These are phyloP conservation scores for Agrotis segetum DNA, from an alignment of 2,888 invertebrate species.

Conservation along the genomic window DNA sequence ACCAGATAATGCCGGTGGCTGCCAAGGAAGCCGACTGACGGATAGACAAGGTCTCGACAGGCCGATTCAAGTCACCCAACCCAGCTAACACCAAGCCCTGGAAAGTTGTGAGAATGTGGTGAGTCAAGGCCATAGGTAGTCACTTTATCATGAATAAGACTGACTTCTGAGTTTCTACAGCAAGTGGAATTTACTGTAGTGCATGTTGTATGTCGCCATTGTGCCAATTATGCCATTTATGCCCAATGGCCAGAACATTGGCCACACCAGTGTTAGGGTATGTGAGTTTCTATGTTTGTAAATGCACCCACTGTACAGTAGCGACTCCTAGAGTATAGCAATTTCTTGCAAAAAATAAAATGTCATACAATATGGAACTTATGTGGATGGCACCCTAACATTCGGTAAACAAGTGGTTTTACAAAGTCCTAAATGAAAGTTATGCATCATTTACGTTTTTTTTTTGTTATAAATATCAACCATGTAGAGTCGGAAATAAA, in stretches of 20 bases:
- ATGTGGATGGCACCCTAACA: too few relatives aligned
- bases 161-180: conserved; percentile 31
- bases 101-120: conserved; percentile 87
- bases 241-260: too few relatives aligned
- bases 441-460: too few relatives aligned
- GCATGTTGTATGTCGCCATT: background rate
- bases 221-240: too few relatives aligned
- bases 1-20: conserved; percentile 94
- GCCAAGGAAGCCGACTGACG: conserved; percentile 95
- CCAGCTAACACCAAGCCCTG: conserved; percentile 95
- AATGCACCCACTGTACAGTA: too few relatives aligned
- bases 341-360: too few relatives aligned
- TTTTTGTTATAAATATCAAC: background rate
- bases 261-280: too few relatives aligned
- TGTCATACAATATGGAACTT: too few relatives aligned
- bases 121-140: conserved; percentile 52
- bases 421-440: background rate
- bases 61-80: conserved; percentile 96
- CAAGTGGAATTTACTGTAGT: conserved; percentile 9
- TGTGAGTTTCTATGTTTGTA: too few relatives aligned
- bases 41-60: conserved; percentile 96
- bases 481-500: conserved; percentile 11
- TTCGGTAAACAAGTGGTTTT: conserved; percentile 15
- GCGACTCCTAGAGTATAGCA: too few relatives aligned
- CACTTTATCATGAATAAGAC: conserved; percentile 41